Conservation (phyloP, 1,140 invertebrate species). For the Campoletis sonorensis region DNA sequence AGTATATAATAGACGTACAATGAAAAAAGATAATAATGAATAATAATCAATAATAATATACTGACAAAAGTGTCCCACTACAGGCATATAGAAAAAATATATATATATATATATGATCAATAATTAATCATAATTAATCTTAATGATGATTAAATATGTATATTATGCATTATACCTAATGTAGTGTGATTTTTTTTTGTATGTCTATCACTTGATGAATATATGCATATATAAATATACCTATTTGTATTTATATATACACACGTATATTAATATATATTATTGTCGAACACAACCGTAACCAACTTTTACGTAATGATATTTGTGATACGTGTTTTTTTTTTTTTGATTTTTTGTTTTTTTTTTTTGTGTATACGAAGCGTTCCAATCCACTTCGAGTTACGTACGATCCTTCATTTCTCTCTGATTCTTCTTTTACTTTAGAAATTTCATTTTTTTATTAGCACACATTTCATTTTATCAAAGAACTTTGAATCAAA, state of each 20-base stretch:
- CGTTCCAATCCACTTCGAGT: not conserved
- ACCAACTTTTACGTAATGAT: constrained; percentile 18
- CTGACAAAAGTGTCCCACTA: constrained; percentile 32
- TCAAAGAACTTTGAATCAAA: no score
- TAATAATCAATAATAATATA: constrained; percentile 13
- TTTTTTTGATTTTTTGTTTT: no score
- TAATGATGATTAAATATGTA: constrained; percentile 1
- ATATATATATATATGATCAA: not conserved
- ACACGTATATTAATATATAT: no score
- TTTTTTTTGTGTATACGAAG: not conserved
- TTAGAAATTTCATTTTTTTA: no score
- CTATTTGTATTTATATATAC: no score
- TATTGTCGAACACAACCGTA: constrained; percentile 11
- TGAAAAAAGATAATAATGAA: constrained; percentile 32
- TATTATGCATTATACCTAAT: no score
- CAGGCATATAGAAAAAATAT: not conserved
- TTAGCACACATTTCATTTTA: no score
- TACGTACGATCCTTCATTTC: no score
- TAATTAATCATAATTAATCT: constrained; percentile 17
- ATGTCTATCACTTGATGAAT: not conserved
- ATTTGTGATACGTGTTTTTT: not conserved
- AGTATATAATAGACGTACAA: constrained; percentile 41
- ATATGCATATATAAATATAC: not conserved
- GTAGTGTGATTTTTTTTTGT: not conserved
- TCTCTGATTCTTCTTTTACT: no score